phyloP scores from a whole-genome alignment of 2,888 invertebrate genomes.

The Alloscopus bannaensis region DNA sequence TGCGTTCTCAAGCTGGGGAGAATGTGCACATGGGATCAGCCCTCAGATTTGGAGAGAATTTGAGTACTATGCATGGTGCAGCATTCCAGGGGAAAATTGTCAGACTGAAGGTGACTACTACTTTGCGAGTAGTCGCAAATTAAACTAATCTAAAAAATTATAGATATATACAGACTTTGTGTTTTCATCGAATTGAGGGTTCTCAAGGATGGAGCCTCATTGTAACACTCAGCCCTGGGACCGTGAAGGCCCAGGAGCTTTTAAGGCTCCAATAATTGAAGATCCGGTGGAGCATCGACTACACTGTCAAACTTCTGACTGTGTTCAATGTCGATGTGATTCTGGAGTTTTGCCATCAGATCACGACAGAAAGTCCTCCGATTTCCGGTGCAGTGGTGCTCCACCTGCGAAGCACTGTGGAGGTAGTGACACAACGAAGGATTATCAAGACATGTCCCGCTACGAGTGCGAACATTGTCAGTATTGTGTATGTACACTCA shows the following conservation, averaged over 20 bases:
- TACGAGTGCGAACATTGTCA: conserved; percentile 43
- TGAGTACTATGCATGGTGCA: conserved; percentile 40
- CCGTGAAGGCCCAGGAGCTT: conserved; percentile 8
- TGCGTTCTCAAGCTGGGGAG: conserved; percentile 40
- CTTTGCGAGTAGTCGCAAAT: not conserved
- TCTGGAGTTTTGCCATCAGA: conserved; percentile 49
- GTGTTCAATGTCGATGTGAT: conserved; percentile 51
- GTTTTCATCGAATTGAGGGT: not conserved
- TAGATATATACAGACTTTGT: not conserved
- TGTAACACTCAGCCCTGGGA: conserved; percentile 8
- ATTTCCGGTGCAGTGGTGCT: not conserved
- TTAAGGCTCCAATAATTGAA: conserved; percentile 10
- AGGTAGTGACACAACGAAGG: not conserved
- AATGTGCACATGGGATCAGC: conserved; percentile 13
- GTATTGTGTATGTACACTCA: conserved; percentile 54
- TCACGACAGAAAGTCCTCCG: conserved; percentile 12
- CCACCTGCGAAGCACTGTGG: not conserved
- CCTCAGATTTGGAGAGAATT: conserved; percentile 6
- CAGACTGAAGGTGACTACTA: conserved; percentile 35
- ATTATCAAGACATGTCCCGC: conserved; percentile 4
- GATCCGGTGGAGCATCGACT: conserved; percentile 51
- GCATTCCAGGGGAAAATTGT: conserved; percentile 47
- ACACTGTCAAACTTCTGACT: conserved; percentile 50
- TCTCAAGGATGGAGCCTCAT: conserved; percentile 17
- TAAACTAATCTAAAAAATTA: too few relatives aligned